phyloP scores from a whole-genome alignment of 1,140 invertebrate species.

The Drosophila insularis region DNA sequence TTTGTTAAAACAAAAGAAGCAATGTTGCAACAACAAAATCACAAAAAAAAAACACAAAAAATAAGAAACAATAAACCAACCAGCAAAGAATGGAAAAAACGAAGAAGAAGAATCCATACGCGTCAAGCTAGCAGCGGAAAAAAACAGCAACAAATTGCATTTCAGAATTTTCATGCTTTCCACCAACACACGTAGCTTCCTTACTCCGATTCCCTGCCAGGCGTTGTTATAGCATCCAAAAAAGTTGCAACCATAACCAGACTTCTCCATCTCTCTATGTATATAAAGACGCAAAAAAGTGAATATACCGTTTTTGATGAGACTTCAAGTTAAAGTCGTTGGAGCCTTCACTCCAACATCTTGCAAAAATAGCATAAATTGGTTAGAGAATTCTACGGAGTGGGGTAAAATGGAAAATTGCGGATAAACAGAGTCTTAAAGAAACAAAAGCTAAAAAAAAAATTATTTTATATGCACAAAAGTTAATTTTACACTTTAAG shows the following conservation, averaged over 20 bases:
- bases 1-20: constrained; percentile 76
- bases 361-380: constrained; percentile 41
- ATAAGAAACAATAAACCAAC: constrained; percentile 29
- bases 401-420: neutral
- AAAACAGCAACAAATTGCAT: constrained; percentile 61
- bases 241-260: constrained; percentile 27
- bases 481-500: neutral
- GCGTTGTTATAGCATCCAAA: constrained; percentile 52
- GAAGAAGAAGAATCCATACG: constrained; percentile 4
- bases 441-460: neutral
- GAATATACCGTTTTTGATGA: constrained; percentile 49
- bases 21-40: constrained; percentile 21
- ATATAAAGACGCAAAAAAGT: constrained; percentile 12
- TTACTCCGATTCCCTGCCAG: neutral
- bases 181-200: neutral
- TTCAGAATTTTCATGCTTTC: constrained; percentile 67
- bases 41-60: constrained; percentile 18
- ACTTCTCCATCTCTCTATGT: constrained; percentile 25
- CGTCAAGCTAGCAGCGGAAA: constrained; percentile 13
- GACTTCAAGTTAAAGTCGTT: constrained; percentile 34
- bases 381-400: constrained; percentile 12
- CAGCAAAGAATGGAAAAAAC: constrained; percentile 53
- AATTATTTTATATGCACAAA: neutral
- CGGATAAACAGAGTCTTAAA: neutral
- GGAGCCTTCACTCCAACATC: constrained; percentile 42